Conservation (phyloP, 2,888 invertebrate species). For the Drosophila diplacantha region DNA sequence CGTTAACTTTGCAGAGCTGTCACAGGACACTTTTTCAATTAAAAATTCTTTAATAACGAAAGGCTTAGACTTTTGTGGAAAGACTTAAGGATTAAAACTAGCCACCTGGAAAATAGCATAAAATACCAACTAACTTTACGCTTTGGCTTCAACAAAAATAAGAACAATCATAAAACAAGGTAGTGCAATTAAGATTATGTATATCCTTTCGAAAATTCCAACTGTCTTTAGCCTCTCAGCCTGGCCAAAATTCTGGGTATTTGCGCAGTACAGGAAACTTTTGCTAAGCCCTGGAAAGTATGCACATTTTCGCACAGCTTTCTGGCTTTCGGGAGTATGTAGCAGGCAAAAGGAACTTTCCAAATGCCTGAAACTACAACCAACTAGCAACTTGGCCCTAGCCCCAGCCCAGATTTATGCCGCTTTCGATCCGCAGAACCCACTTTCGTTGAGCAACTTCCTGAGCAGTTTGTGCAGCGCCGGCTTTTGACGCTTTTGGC, state of each 20-base stretch:
- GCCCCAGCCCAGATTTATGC: slow-evolving; percentile 20
- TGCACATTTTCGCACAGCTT: slow-evolving; percentile 42
- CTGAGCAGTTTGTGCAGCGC: slow-evolving; percentile 29
- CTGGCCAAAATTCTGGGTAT: slow-evolving; percentile 9
- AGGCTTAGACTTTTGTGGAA: neutral
- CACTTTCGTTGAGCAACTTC: slow-evolving; percentile 22
- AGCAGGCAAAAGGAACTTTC: slow-evolving; percentile 22
- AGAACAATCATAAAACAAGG: neutral
- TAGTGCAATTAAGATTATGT: slow-evolving; percentile 27
- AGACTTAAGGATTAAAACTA: neutral
- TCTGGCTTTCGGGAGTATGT: slow-evolving; percentile 23
- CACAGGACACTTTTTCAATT: neutral
- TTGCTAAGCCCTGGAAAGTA: slow-evolving; percentile 38
- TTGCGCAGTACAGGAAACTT: slow-evolving; percentile 33
- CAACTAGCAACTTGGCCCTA: slow-evolving; percentile 9
- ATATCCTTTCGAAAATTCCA: slow-evolving; percentile 13
- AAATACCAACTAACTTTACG: neutral
- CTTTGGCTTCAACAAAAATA: neutral
- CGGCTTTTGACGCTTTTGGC: slow-evolving; percentile 60
- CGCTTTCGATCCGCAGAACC: slow-evolving; percentile 14
- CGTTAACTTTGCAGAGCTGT: neutral
- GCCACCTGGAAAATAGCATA: neutral
- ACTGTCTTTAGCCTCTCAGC: slow-evolving; percentile 1
- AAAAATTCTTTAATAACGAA: neutral
- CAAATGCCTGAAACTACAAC: slow-evolving; percentile 22